A percentile compares a stretch with the other conserved stretches of the same genome.
Evolutionary conservation across 2,888 invertebrate species (phyloP).

Genomic region (Pyrrhosoma nymphula): DNA sequence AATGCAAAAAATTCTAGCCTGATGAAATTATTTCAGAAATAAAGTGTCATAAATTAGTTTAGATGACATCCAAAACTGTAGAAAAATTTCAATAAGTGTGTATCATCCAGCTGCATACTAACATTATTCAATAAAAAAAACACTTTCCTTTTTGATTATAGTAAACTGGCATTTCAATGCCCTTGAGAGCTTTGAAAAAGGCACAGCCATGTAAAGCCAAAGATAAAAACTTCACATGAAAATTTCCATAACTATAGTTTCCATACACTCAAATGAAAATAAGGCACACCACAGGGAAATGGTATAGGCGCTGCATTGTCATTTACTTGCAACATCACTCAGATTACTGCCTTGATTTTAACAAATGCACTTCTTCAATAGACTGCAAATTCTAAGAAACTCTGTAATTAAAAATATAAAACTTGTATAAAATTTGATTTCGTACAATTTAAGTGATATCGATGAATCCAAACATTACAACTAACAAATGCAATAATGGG

Average conservation of each 20-base stretch:
- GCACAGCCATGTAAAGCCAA: conserved; percentile 64
- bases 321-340: not conserved
- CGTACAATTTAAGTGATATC: not conserved
- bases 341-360: not conserved
- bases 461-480: not conserved
- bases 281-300: conserved; percentile 58
- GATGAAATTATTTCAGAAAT: not conserved
- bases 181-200: conserved; percentile 58
- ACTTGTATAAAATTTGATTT: conserved; percentile 29
- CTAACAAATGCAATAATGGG: conserved; percentile 12
- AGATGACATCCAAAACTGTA: not conserved
- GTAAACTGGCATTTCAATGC: not conserved
- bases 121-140: not conserved
- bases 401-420: not conserved
- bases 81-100: not conserved
- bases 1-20: not conserved
- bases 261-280: conserved; percentile 53
- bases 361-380: not conserved
- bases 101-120: not conserved
- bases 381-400: not conserved
- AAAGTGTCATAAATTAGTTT: not conserved
- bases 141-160: not conserved
- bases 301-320: conserved; percentile 16
- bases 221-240: conserved; percentile 41
- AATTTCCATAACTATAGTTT: conserved; percentile 1